phyloP scores from a whole-genome alignment of 1,140 invertebrate species.

The Schmidtea mediterranea region DNA sequence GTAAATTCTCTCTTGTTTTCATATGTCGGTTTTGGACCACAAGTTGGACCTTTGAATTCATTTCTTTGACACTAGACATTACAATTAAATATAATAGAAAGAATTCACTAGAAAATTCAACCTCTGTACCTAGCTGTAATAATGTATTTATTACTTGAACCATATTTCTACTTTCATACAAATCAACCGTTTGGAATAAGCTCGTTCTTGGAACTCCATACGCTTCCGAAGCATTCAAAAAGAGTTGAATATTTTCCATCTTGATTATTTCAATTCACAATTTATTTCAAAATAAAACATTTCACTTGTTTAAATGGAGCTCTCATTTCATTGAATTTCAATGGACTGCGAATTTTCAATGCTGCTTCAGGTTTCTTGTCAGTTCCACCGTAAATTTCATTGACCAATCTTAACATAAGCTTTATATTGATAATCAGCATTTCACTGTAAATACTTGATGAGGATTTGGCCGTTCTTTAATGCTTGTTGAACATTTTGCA shows the following conservation, averaged over 20 bases:
- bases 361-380: not conserved
- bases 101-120: constrained; percentile 8
- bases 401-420: constrained; percentile 3
- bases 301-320: constrained; percentile 26
- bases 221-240: constrained; percentile 52
- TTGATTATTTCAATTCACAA: too few species aligned
- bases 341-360: not conserved
- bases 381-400: constrained; percentile 6
- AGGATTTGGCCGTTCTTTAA: constrained; percentile 6
- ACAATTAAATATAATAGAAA: too few species aligned
- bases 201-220: constrained; percentile 73
- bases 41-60: constrained; percentile 44
- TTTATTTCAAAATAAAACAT: too few species aligned
- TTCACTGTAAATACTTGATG: constrained; percentile 8
- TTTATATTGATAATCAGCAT: too few species aligned
- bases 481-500: constrained; percentile 3
- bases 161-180: constrained; percentile 38
- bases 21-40: constrained; percentile 69
- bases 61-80: constrained; percentile 51
- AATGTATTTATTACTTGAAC: constrained; percentile 25
- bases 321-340: constrained; percentile 18
- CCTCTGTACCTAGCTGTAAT: constrained; percentile 7
- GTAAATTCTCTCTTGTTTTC: constrained; percentile 50
- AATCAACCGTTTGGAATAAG: constrained; percentile 56
- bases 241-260: constrained; percentile 91